Conservation (phyloP, 1,140 invertebrate species). For the Calliopsis andreniformis region DNA sequence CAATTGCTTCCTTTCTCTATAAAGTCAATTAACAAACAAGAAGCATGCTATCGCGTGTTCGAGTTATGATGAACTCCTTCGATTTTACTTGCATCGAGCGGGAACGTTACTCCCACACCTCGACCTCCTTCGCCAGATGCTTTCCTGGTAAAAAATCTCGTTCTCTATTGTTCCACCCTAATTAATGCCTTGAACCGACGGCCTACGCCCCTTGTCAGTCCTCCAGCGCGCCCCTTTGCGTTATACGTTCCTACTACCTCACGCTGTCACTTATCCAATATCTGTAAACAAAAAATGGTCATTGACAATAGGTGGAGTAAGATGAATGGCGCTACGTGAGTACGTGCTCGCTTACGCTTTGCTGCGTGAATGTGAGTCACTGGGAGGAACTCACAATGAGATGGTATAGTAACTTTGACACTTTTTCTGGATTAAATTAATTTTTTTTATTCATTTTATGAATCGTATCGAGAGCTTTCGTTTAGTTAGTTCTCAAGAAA, state of each 20-base stretch:
- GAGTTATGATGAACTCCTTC: not conserved
- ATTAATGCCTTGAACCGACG: slow-evolving; percentile 72
- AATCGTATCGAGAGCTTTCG: no score
- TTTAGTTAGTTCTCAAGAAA: no score
- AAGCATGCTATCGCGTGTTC: not conserved
- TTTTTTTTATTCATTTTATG: no score
- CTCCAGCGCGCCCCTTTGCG: slow-evolving; percentile 32
- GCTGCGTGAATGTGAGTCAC: no score
- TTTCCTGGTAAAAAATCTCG: slow-evolving; percentile 78
- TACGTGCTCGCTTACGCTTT: not conserved
- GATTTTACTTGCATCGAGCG: slow-evolving; percentile 52
- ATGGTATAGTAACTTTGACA: not conserved
- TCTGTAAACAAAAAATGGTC: slow-evolving; percentile 80
- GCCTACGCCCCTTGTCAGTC: slow-evolving; percentile 42
- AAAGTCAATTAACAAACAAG: not conserved
- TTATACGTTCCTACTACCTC: slow-evolving; percentile 72
- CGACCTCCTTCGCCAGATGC: slow-evolving; percentile 74
- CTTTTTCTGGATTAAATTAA: no score
- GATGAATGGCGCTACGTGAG: slow-evolving; percentile 51
- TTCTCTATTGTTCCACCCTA: slow-evolving; percentile 81
- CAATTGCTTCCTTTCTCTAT: no score
- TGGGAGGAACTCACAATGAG: not conserved
- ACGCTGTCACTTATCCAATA: slow-evolving; percentile 81
- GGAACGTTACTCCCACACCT: slow-evolving; percentile 75
- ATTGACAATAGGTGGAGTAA: slow-evolving; percentile 62